Evolutionary conservation across 2,888 invertebrate species (phyloP), one percentile per base, ranked within the genome.

Genomic region (Ferrisia virgata): DNA sequence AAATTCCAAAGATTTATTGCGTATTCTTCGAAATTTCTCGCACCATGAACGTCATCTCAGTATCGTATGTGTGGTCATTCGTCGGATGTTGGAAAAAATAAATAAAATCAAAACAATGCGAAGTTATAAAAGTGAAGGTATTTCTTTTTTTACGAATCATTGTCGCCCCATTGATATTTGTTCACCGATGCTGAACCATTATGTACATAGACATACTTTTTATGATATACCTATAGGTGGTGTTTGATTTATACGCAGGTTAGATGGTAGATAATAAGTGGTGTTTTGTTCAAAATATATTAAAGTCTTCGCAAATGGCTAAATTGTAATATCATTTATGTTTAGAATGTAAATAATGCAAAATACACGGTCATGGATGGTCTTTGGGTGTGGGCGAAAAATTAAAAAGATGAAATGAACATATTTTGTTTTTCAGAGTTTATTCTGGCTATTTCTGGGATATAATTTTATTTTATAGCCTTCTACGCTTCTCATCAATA

Each of bases 401-500:
- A 28, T 28, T 47, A 18, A 18, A 64, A 22, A 64, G 25, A 64
- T 9, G 58, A 64, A 64, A 64, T 28, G 25, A 64, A 64, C 13
- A 64, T 5, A 18, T 28, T 15, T 64, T 15, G 18, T 1, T 64
- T 64, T 5, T 39, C 11, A 39, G 22, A 53, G 22, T 64, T 64
- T 64, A 64, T 64, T 31, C 28, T 28, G n/a, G n/a, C 0, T 64
- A 47, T 85, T 82, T 53, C 86, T 85, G 0, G 85, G 47, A 6
- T 79, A 81, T 25, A 86, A 58, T 79, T 82, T 86, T 13, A 86
- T 83, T 0, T 80, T 85, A 72, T 86, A 86, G n/a, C 86, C 86
- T 11, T 85, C 76, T 5, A 82, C 86, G 58, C 86, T 86, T 81
- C 86, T 79, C 85, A 86, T 85, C 28, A 86, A 36, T 11, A 86